A percentile compares a stretch with the other conserved stretches of the same genome.
Conservation (phyloP, 2,888 invertebrate species). For the Orthosia gracilis region DNA sequence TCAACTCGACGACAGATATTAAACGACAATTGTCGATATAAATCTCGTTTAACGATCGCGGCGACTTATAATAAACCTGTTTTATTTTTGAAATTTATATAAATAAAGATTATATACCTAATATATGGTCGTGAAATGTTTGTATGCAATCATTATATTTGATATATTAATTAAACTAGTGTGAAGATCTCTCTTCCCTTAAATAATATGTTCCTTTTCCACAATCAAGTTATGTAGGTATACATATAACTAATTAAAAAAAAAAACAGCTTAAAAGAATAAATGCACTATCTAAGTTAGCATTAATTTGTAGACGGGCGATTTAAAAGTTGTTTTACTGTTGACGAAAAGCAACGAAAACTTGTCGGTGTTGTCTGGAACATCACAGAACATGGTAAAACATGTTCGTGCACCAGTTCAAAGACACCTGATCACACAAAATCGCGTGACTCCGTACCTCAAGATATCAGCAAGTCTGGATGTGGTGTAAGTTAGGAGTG, state of each 20-base stretch:
- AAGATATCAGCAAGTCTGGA: slow-evolving; percentile 72
- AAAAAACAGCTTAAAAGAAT: neutral
- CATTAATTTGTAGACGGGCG: slow-evolving; percentile 28
- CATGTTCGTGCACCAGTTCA: slow-evolving; percentile 70
- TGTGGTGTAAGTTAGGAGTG: slow-evolving; percentile 66
- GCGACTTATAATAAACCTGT: neutral
- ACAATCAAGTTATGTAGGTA: neutral
- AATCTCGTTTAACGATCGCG: slow-evolving; percentile 9
- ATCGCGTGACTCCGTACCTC: slow-evolving; percentile 84
- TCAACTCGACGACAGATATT: slow-evolving; percentile 17
- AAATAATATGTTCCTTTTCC: neutral
- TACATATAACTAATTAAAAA: no score
- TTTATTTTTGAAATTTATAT: no score
- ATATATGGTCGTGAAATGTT: no score
- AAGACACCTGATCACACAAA: slow-evolving; percentile 81
- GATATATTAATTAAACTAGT: no score
- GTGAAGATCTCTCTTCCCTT: neutral
- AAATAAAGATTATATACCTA: no score
- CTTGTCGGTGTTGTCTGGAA: slow-evolving; percentile 31
- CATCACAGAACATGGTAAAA: slow-evolving; percentile 37
- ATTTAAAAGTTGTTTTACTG: slow-evolving; percentile 40
- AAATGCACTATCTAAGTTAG: slow-evolving; percentile 12
- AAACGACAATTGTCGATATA: slow-evolving; percentile 12
- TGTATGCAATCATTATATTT: no score
- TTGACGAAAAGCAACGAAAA: slow-evolving; percentile 42